Percentiles rank a stretch among this genome's conserved stretches.
Conservation (phyloP, 2,113 vertebrate species). For the Sturnus vulgaris region DNA sequence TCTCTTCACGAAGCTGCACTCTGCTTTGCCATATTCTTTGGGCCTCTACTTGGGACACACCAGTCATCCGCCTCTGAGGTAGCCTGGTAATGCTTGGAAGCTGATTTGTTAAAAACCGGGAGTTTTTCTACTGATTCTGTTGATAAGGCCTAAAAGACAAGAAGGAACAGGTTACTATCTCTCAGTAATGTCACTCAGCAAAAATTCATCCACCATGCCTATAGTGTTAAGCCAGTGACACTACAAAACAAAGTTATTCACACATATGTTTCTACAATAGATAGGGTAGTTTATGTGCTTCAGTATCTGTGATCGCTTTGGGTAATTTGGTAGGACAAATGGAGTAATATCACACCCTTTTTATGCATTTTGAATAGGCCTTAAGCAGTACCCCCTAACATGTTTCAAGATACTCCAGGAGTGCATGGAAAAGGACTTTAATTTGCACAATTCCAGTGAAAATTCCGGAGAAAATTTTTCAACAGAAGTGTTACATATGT, state of each 20-base stretch:
- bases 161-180: not conserved
- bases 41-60: conserved; percentile 92
- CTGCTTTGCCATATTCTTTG: conserved; percentile 82
- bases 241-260: not conserved
- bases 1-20: conserved; percentile 68
- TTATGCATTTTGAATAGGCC: not conserved
- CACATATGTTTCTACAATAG: not conserved
- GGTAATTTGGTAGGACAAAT: not conserved
- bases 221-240: not conserved
- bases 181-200: not conserved
- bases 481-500: not conserved
- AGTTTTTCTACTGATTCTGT: conserved; percentile 93
- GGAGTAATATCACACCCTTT: not conserved
- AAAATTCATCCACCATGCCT: not conserved
- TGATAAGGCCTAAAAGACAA: conserved; percentile 83
- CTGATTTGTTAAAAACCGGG: conserved; percentile 96
- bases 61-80: conserved; percentile 90
- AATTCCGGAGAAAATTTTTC: not conserved
- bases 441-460: not conserved
- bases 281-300: not conserved
- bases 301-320: not conserved
- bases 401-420: not conserved
- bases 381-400: not conserved
- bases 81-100: conserved; percentile 88
- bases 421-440: not conserved